Evolutionary conservation across 2,888 invertebrate genomes (phyloP).

Genomic region (Hydraecia micacea): DNA sequence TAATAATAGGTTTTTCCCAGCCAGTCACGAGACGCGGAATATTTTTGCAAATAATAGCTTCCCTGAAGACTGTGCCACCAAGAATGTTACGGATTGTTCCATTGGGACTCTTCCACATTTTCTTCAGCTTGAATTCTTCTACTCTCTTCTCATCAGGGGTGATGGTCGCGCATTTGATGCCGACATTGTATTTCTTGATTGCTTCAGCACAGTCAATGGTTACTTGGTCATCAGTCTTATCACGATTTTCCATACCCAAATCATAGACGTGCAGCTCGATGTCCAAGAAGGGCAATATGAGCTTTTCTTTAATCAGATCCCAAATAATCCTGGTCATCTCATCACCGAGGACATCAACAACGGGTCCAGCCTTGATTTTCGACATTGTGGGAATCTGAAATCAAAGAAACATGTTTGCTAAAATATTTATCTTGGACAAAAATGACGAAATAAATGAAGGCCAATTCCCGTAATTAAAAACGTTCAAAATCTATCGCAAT

Average conservation of each 20-base stretch:
- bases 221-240: slow-evolving; percentile 98
- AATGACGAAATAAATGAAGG: not conserved
- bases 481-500: not conserved
- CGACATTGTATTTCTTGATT: slow-evolving; percentile 98
- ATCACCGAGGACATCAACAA: slow-evolving; percentile 98
- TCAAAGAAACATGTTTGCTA: slow-evolving; percentile 18
- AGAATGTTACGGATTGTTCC: slow-evolving; percentile 97
- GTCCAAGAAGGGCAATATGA: slow-evolving; percentile 98
- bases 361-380: slow-evolving; percentile 94
- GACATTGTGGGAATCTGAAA: slow-evolving; percentile 82
- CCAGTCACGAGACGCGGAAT: slow-evolving; percentile 98
- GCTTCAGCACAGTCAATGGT: slow-evolving; percentile 99
- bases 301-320: slow-evolving; percentile 99
- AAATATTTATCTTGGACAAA: not conserved
- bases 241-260: slow-evolving; percentile 98
- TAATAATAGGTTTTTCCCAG: slow-evolving; percentile 99
- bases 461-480: not conserved
- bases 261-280: slow-evolving; percentile 98
- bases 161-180: slow-evolving; percentile 99
- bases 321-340: slow-evolving; percentile 99
- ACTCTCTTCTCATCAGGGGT: slow-evolving; percentile 99
- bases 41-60: slow-evolving; percentile 97
- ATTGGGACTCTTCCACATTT: slow-evolving; percentile 98
- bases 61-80: slow-evolving; percentile 95
- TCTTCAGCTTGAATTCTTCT: slow-evolving; percentile 96